These are phyloP conservation scores for Rallus crepitans DNA, from an alignment of 2,797 vertebrate genomes.

Conservation along the genomic window DNA sequence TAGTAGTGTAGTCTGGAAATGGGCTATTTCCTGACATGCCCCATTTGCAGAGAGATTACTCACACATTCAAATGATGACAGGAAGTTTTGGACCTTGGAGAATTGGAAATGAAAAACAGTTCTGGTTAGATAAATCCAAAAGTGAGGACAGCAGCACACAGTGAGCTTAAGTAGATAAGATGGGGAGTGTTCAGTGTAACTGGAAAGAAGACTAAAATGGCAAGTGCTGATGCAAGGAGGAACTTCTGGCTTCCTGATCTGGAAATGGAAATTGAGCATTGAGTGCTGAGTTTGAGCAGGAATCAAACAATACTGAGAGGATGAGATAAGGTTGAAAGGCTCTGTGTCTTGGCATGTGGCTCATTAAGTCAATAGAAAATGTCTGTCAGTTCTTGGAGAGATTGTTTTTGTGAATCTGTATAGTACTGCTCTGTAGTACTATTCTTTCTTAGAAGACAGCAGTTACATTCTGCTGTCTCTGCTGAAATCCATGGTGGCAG, in stretches of 20 bases:
- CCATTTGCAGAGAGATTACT: not conserved
- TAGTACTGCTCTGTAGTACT: not conserved
- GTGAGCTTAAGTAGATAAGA: not conserved
- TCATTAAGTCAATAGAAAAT: not conserved
- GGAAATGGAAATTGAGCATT: not conserved
- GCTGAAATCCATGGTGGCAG: not conserved
- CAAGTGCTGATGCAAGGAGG: not conserved
- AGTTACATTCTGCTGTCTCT: not conserved
- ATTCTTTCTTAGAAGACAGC: not conserved
- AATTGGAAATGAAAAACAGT: not conserved
- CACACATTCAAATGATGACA: accelerated
- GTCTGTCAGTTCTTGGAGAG: not conserved
- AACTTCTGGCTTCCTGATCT: not conserved
- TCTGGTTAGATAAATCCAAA: not conserved
- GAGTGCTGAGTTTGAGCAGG: not conserved
- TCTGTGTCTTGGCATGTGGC: not conserved
- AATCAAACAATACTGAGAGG: not conserved
- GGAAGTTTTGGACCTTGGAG: not conserved
- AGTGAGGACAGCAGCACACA: not conserved
- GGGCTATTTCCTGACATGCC: not conserved
- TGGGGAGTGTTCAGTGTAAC: not conserved
- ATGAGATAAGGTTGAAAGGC: not conserved
- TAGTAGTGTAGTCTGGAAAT: not conserved
- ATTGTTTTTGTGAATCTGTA: not conserved
- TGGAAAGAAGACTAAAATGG: not conserved